Evolutionary conservation across 2,888 invertebrate species (phyloP).

Genomic region (Chironomus riparius): DNA sequence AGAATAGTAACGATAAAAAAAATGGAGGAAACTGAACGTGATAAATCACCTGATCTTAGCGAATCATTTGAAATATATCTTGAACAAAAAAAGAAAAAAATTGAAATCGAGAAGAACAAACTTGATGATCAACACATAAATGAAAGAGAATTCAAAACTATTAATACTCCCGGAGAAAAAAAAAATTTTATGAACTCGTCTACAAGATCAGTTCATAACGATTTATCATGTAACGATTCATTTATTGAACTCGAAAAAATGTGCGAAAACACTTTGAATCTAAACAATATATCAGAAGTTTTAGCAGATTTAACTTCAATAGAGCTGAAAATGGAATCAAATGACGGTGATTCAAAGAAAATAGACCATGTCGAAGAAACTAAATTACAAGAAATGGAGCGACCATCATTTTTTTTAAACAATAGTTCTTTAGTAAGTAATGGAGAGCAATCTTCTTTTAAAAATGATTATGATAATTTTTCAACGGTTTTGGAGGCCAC

Average conservation of each 20-base stretch:
- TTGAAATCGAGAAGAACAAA: background rate
- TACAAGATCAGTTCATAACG: background rate
- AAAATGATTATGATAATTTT: background rate
- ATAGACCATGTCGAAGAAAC: background rate
- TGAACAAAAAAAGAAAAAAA: background rate
- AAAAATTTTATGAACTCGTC: background rate
- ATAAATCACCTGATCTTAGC: background rate
- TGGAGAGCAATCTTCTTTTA: background rate
- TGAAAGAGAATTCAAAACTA: background rate
- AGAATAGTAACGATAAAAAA: background rate
- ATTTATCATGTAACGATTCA: background rate
- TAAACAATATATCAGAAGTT: background rate
- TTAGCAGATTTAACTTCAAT: background rate
- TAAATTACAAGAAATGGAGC: background rate
- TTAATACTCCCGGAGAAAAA: background rate
- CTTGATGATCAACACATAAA: background rate
- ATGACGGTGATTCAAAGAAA: too few species aligned
- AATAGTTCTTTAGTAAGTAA: background rate
- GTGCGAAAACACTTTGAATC: background rate
- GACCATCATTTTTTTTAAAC: slow-evolving; percentile 9
- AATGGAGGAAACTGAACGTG: background rate
- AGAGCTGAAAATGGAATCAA: background rate
- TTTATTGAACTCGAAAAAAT: slow-evolving; percentile 12
- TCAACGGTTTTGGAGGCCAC: slow-evolving; percentile 6
- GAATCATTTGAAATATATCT: background rate